Conservation (phyloP, 2,797 vertebrate species). For the Phyllotis vaccarum region DNA sequence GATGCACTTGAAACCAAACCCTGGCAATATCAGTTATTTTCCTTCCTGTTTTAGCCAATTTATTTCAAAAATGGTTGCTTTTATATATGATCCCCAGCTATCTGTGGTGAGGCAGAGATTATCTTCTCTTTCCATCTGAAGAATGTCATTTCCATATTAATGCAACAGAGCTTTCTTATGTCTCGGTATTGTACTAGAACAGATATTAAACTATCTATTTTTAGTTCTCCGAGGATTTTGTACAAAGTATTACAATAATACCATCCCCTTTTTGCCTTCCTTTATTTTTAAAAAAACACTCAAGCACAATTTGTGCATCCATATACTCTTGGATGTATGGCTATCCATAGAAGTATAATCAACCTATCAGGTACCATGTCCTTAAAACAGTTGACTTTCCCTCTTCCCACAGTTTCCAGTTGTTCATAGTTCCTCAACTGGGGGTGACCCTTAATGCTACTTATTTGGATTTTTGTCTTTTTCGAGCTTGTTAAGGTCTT, state of each 20-base stretch:
- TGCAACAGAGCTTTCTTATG: not conserved
- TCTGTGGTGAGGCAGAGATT: not conserved
- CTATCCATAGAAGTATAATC: not conserved
- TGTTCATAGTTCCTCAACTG: not conserved
- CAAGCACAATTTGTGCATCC: not conserved
- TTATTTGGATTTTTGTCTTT: not conserved
- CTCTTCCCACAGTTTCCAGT: not conserved
- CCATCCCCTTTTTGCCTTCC: not conserved
- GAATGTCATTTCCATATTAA: constrained; percentile 45
- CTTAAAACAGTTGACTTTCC: not conserved
- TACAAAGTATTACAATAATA: not conserved
- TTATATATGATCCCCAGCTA: not conserved
- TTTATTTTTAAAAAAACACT: too few relatives aligned
- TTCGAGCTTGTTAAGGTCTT: not conserved
- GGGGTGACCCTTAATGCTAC: too few relatives aligned
- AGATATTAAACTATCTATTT: constrained; percentile 13
- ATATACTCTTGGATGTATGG: not conserved
- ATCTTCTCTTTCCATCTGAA: not conserved
- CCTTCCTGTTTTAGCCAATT: constrained; percentile 27
- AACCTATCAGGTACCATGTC: not conserved
- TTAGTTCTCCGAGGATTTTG: not conserved
- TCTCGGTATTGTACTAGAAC: not conserved
- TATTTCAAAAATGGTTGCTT: not conserved
- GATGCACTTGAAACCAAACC: not conserved
- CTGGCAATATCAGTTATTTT: not conserved